These are phyloP conservation scores for Suillia variegata DNA, from an alignment of 2,888 invertebrate genomes.

Conservation along the genomic window DNA sequence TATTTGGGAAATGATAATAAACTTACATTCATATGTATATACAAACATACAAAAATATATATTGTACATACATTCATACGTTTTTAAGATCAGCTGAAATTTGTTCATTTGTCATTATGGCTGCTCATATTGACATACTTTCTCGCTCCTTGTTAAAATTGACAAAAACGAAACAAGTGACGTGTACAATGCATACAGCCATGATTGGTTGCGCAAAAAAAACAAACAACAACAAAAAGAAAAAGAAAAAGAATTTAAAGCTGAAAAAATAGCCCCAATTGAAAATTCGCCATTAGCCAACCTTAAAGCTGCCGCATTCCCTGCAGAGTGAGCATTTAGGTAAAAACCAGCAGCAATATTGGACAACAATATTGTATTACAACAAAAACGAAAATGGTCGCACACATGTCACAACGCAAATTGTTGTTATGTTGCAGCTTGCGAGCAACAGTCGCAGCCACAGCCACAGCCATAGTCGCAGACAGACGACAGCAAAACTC, in stretches of 20 bases:
- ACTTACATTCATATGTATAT: too few species aligned
- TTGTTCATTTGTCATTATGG: slow-evolving; percentile 58
- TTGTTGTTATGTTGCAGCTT: slow-evolving; percentile 34
- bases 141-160: slow-evolving; percentile 47
- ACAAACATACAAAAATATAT: too few species aligned
- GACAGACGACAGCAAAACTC: too few species aligned
- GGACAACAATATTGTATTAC: neutral
- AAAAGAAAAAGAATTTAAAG: too few species aligned
- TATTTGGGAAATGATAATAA: too few species aligned
- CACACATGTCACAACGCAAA: slow-evolving; percentile 43
- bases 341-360: neutral
- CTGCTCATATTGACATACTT: slow-evolving; percentile 57
- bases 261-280: slow-evolving; percentile 45
- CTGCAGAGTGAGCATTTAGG: slow-evolving; percentile 23
- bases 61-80: too few species aligned
- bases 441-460: slow-evolving; percentile 26
- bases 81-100: slow-evolving; percentile 30
- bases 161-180: slow-evolving; percentile 16
- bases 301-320: slow-evolving; percentile 53
- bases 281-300: slow-evolving; percentile 55
- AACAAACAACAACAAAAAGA: neutral
- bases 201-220: slow-evolving; percentile 44
- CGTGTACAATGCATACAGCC: slow-evolving; percentile 7
- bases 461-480: too few species aligned
- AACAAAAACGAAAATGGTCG: slow-evolving; percentile 50